Percentiles rank a stretch among this genome's conserved stretches.
Evolutionary conservation across 2,797 vertebrate genomes (phyloP).

Genomic region (Anolis apletophallus): DNA sequence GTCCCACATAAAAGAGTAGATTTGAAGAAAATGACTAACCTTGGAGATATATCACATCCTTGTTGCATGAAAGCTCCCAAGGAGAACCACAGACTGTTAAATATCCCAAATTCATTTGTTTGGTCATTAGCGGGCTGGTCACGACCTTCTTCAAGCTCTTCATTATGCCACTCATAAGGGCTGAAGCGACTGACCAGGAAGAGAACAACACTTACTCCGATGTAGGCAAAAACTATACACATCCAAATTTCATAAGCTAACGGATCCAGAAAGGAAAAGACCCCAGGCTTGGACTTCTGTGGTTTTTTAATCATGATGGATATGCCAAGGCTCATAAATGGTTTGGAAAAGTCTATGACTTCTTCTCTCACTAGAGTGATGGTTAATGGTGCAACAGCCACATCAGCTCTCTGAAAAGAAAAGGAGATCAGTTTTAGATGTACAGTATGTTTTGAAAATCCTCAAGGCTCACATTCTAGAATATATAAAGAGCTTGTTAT

Average conservation of each 20-base stretch:
- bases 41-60: constrained; percentile 98
- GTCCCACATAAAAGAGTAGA: neutral
- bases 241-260: constrained; percentile 99
- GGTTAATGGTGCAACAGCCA: constrained; percentile 96
- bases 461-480: neutral
- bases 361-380: constrained; percentile 98
- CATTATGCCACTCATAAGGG: constrained; percentile 97
- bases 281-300: constrained; percentile 97
- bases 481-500: neutral
- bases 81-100: constrained; percentile 99
- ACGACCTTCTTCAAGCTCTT: constrained; percentile 91
- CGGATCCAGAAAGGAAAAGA: constrained; percentile 98
- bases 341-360: constrained; percentile 99
- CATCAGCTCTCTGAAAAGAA: constrained; percentile 90
- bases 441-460: constrained; percentile 20
- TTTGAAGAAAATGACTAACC: constrained; percentile 79
- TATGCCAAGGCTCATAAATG: constrained; percentile 98
- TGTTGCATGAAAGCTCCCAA: constrained; percentile 99
- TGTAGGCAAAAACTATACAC: constrained; percentile 99
- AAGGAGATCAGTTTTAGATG: constrained; percentile 34
- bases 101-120: constrained; percentile 98
- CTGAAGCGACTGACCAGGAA: constrained; percentile 99
- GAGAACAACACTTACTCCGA: constrained; percentile 97
- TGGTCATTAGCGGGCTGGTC: constrained; percentile 88
- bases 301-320: constrained; percentile 99